Conservation (phyloP, 2,113 vertebrate genomes). For the Dipodomys spectabilis region DNA sequence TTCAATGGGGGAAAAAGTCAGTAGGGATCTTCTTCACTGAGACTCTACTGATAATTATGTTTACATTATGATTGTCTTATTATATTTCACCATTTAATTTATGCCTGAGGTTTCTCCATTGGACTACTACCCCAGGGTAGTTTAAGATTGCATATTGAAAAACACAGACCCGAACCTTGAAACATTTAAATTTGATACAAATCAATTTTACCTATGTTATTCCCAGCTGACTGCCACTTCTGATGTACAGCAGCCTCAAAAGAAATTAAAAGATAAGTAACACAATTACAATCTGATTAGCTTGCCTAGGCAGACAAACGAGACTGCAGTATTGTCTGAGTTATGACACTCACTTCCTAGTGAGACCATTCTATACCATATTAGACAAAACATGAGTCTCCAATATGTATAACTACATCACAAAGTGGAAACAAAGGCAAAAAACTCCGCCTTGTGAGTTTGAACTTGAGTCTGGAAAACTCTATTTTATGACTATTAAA, state of each 20-base stretch:
- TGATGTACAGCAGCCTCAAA: constrained; percentile 82
- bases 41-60: constrained; percentile 4
- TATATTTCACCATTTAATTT: constrained; percentile 39
- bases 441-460: constrained; percentile 52
- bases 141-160: constrained; percentile 66
- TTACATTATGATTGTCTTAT: constrained; percentile 35
- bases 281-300: constrained; percentile 86
- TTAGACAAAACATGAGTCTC: constrained; percentile 83
- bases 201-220: constrained; percentile 80
- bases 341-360: constrained; percentile 81
- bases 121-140: background rate
- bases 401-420: constrained; percentile 46
- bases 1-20: background rate
- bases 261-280: constrained; percentile 87
- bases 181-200: constrained; percentile 82
- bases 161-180: constrained; percentile 44
- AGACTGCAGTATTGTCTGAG: constrained; percentile 76
- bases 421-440: constrained; percentile 51
- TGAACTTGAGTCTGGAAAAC: constrained; percentile 43
- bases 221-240: constrained; percentile 81
- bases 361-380: constrained; percentile 80
- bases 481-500: constrained; percentile 28
- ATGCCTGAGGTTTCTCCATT: background rate
- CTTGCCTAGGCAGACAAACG: constrained; percentile 81
- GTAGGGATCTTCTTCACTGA: constrained; percentile 13